phyloP scores from a whole-genome alignment of 2,113 vertebrate species.

The Pituophis catenifer region DNA sequence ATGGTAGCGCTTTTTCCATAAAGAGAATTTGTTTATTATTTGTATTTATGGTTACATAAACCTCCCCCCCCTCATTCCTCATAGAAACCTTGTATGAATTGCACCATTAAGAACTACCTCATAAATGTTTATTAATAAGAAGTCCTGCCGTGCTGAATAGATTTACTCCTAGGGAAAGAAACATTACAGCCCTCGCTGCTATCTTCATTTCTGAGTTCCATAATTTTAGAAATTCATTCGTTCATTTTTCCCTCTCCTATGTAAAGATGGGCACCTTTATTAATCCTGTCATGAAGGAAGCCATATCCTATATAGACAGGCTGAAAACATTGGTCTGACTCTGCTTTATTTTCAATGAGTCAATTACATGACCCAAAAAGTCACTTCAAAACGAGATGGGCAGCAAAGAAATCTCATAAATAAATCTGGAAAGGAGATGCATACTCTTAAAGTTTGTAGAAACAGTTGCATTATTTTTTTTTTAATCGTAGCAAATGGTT shows the following conservation, averaged over 20 bases:
- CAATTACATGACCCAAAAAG: background rate
- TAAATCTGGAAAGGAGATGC: background rate
- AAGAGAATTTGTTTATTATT: background rate
- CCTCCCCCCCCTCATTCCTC: background rate
- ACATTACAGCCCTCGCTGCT: background rate
- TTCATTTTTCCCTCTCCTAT: background rate
- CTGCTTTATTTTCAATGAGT: background rate
- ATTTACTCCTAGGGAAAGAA: background rate
- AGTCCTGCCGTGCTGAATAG: background rate
- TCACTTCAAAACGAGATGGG: background rate
- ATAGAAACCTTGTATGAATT: background rate
- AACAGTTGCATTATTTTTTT: background rate
- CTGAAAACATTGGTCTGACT: background rate
- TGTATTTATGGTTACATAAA: background rate
- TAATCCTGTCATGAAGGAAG: background rate
- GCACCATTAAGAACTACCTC: background rate
- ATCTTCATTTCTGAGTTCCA: background rate
- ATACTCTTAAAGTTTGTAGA: background rate
- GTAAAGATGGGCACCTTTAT: background rate
- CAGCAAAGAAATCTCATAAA: background rate
- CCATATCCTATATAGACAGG: background rate
- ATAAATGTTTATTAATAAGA: background rate
- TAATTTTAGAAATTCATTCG: background rate
- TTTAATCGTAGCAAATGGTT: background rate
- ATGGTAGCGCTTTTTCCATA: background rate